Base-by-base conservation (phyloP, 2,888 invertebrate species). In the Liopterus haemorrhoidalis region DNA sequence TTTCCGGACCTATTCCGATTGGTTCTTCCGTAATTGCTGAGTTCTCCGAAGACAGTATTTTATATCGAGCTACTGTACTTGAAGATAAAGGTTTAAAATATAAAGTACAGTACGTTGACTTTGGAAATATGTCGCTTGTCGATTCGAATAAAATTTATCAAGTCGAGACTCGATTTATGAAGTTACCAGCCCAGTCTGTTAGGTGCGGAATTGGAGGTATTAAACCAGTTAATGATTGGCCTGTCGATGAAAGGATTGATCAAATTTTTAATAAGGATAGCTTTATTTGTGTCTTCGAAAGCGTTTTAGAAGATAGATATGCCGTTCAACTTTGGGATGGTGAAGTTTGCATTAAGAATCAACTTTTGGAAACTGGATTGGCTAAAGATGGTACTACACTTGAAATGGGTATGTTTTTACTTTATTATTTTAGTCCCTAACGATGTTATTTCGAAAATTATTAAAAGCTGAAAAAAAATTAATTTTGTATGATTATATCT, bases 21-120 rank as follows among this genome's bases (percentile, higher is more conserved):
- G 84, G 81, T 1, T 72, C 78, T 2, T 75, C 81, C 0, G 79
- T 85, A 0, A 68, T 88, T 27, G 85, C 84, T 1, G 70, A 78
- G 6, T 85, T 81, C 57, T 76, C 79, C 0, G 79, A 79, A 30
- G 87, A 88, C 57, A 75, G 77, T 8, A 79, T 80, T 2, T 63
- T 86, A 12, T 84, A 87, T 61, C 70, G 88, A 37, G 87, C 83
- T 1, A 75, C 76, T 22, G 69, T 87, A 1, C 60, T 79, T 1
- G 72, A 78, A 2, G 70, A 73, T 30, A 62, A 69, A 36, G 75
- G 77, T 47, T 72, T 75, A 1, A 76, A 78, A 54, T 79, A 78
- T 61, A 74, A 79, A 44, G 82, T 88, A 0, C 73, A 77, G 18
- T 87, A 82, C 58, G 73, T 88, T 1, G 88, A 88, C 64, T 85